Evolutionary conservation across 2,888 invertebrate species (phyloP).

Genomic region (Diaphora mendica): DNA sequence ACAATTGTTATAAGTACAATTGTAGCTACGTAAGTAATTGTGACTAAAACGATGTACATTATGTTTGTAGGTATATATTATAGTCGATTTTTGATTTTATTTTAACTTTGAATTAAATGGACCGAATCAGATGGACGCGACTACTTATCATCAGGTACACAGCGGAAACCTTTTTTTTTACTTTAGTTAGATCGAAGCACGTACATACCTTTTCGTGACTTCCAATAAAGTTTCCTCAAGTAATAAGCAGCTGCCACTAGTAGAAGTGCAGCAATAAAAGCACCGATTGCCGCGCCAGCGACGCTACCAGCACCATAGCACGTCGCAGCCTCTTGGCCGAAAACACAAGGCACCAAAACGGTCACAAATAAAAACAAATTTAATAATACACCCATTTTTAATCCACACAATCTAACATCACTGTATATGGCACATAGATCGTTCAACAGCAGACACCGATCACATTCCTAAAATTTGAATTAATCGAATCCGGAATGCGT

Average conservation of each 20-base stretch:
- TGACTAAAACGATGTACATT: slow-evolving; percentile 14
- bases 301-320: slow-evolving; percentile 90
- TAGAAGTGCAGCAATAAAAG: slow-evolving; percentile 88
- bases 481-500: slow-evolving; percentile 66
- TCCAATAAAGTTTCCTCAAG: slow-evolving; percentile 88
- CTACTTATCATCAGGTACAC: slow-evolving; percentile 25
- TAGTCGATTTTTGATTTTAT: slow-evolving; percentile 13
- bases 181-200: slow-evolving; percentile 40
- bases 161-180: slow-evolving; percentile 14
- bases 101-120: slow-evolving; percentile 38
- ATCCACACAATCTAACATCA: slow-evolving; percentile 67
- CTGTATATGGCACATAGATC: slow-evolving; percentile 80
- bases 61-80: slow-evolving; percentile 30
- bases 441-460: slow-evolving; percentile 64
- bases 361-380: slow-evolving; percentile 76
- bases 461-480: slow-evolving; percentile 78
- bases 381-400: slow-evolving; percentile 79
- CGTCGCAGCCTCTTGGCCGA: slow-evolving; percentile 77
- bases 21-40: background rate
- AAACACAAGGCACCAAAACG: slow-evolving; percentile 78
- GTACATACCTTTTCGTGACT: slow-evolving; percentile 84
- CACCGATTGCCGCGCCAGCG: slow-evolving; percentile 90
- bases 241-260: slow-evolving; percentile 86
- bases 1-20: too few relatives aligned
- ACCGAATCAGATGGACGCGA: slow-evolving; percentile 17